Evolutionary conservation across 2,888 invertebrate species (phyloP).

Genomic region (Chrysomela aeneicollis): DNA sequence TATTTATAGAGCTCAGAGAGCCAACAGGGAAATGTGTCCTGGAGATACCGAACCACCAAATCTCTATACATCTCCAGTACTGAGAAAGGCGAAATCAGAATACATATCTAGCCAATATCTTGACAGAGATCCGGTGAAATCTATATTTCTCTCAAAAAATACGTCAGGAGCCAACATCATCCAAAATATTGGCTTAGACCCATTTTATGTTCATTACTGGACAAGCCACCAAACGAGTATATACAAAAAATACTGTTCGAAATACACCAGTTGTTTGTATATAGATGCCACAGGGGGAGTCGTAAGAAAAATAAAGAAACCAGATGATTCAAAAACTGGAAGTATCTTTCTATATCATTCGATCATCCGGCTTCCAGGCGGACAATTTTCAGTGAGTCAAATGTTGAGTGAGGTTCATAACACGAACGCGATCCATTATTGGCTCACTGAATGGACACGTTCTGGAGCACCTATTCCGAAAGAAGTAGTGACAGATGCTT

Average conservation of each 20-base stretch:
- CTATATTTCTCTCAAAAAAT: background rate
- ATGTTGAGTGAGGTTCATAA: background rate
- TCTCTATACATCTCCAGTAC: conserved; percentile 4
- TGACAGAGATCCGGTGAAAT: conserved; percentile 3
- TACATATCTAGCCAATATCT: conserved; percentile 1
- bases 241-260: background rate
- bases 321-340: background rate
- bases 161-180: background rate
- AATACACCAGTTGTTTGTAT: background rate
- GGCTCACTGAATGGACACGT: conserved; percentile 13
- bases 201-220: background rate
- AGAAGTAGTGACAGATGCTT: conserved; percentile 12
- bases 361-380: background rate
- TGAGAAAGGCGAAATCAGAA: conserved; percentile 2
- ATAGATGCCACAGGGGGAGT: background rate
- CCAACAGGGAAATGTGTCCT: background rate
- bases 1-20: conserved; percentile 5
- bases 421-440: background rate
- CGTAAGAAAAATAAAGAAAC: background rate
- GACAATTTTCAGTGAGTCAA: background rate
- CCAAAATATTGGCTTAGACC: conserved; percentile 2
- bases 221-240: background rate
- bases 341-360: background rate
- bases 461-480: conserved; percentile 16
- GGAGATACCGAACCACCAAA: conserved; percentile 9